Base-by-base conservation (phyloP, 1,140 invertebrate genomes). In the Steinernema khuongi region DNA sequence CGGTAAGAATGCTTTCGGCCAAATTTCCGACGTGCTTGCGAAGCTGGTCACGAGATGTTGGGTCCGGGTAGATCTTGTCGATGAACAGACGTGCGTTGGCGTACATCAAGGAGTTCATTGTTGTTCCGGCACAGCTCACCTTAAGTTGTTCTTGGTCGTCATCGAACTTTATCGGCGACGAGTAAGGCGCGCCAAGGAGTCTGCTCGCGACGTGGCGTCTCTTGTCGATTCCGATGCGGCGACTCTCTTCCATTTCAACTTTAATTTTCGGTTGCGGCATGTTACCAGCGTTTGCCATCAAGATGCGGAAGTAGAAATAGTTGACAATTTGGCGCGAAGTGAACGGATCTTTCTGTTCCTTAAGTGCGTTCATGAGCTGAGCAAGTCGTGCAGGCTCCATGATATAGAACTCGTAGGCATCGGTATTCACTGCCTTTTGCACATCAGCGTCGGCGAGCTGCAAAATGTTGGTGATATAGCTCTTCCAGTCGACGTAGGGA, bases 231-330 rank as follows among this genome's bases (percentile, higher is more conserved):
- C 30, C 66, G 31, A 72, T 76, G 30, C 31, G 43, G 31, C 41
- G 68, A 68, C 26, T 43, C 36, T 69, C 41, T 31, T 18, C 28
- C 4, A 70, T 17, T 69, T 70, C 30, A 41, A 78, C 31, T 17
- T 22, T 32, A 11, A 22, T 22, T 17, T 74, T 7, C 2, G 41
- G 1, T 41, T n/a, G 28, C 30, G 80, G 80, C 67, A 81, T 66
- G 67, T 79, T 80, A 18, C 71, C 33, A n/a, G 44, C 60, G 36
- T 81, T 68, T 14, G 43, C 67, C 26, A 31, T 31, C 18, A 81
- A n/a, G 31, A 81, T 44, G 36, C 79, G 72, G 76, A 72, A 80
- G 71, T 74, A 82, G 28, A 81, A 72, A 32, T 81, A 81, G 32
- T 81, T 81, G 74, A 76, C 31, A 28, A 81, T 22, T 28, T 74